These are phyloP conservation scores for Lasiurus borealis DNA, from an alignment of 2,113 vertebrate species.

Conservation along the genomic window DNA sequence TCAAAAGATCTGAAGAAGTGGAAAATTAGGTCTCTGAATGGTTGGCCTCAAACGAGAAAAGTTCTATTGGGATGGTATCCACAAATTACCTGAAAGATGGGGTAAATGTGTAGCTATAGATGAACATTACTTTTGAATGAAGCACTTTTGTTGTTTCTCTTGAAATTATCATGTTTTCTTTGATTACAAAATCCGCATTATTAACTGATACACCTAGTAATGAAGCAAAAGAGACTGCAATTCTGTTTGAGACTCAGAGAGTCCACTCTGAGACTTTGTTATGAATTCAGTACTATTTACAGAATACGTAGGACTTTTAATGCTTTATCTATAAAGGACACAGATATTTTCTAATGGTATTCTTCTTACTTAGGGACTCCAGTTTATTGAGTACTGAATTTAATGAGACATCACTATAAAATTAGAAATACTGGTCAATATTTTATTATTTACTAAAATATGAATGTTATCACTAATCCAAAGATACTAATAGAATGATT, in stretches of 20 bases:
- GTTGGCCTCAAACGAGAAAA: too few relatives aligned
- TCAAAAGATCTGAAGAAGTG: too few relatives aligned
- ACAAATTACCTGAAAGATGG: too few relatives aligned
- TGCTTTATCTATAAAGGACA: background rate
- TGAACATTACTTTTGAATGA: too few relatives aligned
- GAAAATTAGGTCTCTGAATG: too few relatives aligned
- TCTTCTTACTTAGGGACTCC: background rate
- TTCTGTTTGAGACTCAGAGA: background rate
- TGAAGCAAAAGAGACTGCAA: conserved; percentile 29
- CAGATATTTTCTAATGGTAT: background rate
- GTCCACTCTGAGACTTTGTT: background rate
- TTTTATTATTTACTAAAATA: background rate
- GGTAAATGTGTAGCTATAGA: too few relatives aligned
- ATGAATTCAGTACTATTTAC: background rate
- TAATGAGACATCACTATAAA: background rate
- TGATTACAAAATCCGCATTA: too few relatives aligned
- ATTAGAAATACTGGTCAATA: background rate
- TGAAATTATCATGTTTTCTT: too few relatives aligned
- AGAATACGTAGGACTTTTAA: background rate
- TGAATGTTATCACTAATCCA: background rate
- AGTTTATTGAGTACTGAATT: background rate
- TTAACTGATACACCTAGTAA: background rate
- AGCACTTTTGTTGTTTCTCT: too few relatives aligned
- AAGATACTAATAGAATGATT: background rate
- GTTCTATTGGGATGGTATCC: too few relatives aligned